Evolutionary conservation across 1,140 invertebrate species (phyloP), one percentile per base, ranked within the genome.

Genomic region (Danaus plexippus): DNA sequence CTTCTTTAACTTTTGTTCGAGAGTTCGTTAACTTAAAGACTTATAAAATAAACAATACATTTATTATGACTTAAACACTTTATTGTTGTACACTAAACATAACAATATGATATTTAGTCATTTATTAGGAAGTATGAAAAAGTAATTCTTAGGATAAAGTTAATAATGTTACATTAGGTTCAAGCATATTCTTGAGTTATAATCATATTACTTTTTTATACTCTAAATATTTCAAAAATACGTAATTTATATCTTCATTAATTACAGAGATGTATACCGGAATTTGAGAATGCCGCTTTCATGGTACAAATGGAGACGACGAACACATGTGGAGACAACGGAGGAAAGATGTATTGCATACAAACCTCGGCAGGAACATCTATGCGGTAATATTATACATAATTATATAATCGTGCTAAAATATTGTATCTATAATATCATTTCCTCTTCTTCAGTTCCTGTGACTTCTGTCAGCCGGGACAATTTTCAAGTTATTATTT

Each of bases 281-380:
- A 95, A 58, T 99, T 99, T 80, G 95, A 96, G 73, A 99, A 99
- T 83, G 96, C 97, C 2, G 98, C 97, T 1, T 99, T 94, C 86
- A 92, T 93, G 64, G 87, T 94, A 5, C 85, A 89, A 45, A 95
- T 99, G 73, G 95, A 98, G 61, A 94, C 95, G 2, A 98, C 97
- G 2, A 99, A 98, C 79, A 99, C 97, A 2, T 99, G 98, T 75
- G 98, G 97, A 8, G 90, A 93, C 51, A 88, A 91, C 47, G 90
- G 90, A 0, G 89, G 90, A 0, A 94, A 90, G 6, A 91, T 94
- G 72, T 99, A 93, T 84, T 99, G 98, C 78, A 91, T 95, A 40
- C 97, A 99, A 84, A 96, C 95, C 0, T 78, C 80, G 0, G 80
- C 79, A 9, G 94, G 93, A 11, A 86, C 82, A 7, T 87, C 86